Evolutionary conservation across 2,888 invertebrate species (phyloP).

Genomic region (Actias luna): DNA sequence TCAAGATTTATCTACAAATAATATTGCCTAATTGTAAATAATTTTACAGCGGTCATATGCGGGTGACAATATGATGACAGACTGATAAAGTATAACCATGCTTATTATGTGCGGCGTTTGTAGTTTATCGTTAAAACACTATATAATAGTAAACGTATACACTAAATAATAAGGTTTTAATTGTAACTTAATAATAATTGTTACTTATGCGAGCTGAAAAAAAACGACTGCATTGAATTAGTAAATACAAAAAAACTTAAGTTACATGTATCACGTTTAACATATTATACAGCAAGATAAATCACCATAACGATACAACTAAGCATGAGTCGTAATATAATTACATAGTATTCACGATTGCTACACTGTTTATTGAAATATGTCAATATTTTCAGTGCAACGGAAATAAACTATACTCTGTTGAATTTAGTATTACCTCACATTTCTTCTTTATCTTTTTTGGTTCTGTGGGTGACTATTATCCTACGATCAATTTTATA

Average conservation of each 20-base stretch:
- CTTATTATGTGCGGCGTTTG: conserved; percentile 31
- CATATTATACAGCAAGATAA: conserved; percentile 9
- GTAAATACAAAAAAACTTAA: neutral
- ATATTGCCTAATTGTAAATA: neutral
- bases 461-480: neutral
- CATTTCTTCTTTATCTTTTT: neutral
- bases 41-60: conserved; percentile 33
- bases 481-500: neutral
- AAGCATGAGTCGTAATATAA: conserved; percentile 3
- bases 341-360: conserved; percentile 13
- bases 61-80: conserved; percentile 37
- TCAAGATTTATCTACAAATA: conserved; percentile 3
- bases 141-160: neutral
- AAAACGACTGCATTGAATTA: neutral
- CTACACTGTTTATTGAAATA: conserved; percentile 22
- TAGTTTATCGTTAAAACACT: neutral
- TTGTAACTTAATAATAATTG: neutral
- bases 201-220: neutral
- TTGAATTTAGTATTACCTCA: too few species aligned
- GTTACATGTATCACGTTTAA: conserved; percentile 1
- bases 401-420: conserved; percentile 39
- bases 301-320: conserved; percentile 6
- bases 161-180: neutral
- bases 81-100: conserved; percentile 48
- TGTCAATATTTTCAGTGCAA: conserved; percentile 32